These are phyloP conservation scores for Hippolais icterina DNA, from an alignment of 2,113 vertebrate species.

Conservation along the genomic window DNA sequence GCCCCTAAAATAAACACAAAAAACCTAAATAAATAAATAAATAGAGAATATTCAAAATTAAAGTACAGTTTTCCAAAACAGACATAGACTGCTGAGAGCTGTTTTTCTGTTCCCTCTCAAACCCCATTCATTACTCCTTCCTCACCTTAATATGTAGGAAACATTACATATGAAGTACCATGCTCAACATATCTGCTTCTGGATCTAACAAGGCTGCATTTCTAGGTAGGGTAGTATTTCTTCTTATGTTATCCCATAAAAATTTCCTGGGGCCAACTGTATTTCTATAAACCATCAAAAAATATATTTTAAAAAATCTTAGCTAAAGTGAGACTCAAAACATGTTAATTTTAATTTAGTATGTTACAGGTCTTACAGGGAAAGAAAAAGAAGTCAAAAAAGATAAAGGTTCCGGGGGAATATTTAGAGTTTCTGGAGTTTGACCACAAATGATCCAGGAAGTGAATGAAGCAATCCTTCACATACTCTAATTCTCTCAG, in stretches of 20 bases:
- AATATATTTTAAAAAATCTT: not conserved
- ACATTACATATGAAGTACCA: not conserved
- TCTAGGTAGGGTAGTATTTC: not conserved
- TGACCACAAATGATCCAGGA: not conserved
- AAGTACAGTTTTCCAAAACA: not conserved
- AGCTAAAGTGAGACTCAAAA: not conserved
- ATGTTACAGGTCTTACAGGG: not conserved
- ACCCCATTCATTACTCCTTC: not conserved
- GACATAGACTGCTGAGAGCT: not conserved
- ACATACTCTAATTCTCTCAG: not conserved
- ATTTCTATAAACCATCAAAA: not conserved
- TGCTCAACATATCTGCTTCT: not conserved
- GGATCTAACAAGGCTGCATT: not conserved
- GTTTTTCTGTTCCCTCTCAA: not conserved
- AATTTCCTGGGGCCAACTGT: not conserved
- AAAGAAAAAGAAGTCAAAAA: not conserved
- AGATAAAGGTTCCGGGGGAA: not conserved
- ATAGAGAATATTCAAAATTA: not conserved
- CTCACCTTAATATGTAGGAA: not conserved
- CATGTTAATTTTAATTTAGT: not conserved
- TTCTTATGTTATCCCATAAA: not conserved
- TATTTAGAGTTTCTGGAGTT: not conserved
- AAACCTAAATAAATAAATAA: not conserved
- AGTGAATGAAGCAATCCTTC: not conserved
- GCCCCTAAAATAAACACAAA: constrained; percentile 79